Base-by-base conservation (phyloP, 2,113 vertebrate genomes). In the Onychostoma macrolepis region DNA sequence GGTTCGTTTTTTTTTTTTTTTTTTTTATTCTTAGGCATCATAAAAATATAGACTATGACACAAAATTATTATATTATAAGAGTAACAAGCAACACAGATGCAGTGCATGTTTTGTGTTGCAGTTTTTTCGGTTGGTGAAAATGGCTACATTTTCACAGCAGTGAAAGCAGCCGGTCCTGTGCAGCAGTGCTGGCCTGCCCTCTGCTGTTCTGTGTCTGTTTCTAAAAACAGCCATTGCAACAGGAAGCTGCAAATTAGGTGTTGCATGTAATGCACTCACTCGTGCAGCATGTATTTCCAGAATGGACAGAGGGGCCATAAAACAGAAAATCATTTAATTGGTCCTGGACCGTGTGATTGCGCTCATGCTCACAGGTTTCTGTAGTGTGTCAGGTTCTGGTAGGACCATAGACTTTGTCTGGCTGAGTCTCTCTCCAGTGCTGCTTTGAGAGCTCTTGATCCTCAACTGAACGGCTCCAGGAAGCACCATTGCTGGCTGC, bases 171-270 rank as follows among this genome's bases (percentile, higher is more conserved):
- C 30, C 38, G 4, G 26, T 5, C 74, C 36, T 28, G 48, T 95
- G 95, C 90, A 90, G 92, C 91, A 94, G 94, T 96, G 90, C 94
- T 92, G 93, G 91, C 93, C 96, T 97, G 96, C 97, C 97, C 97
- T 95, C 97, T 97, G 93, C 96, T 96, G 96, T 94, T 93, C 90
- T 93, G 91, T 95, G 92, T 90, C 4, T 41, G 4, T 78, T 43
- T 61, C 26, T 87, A 24, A 21, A 30, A 36, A 83, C 19, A 41
- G n/a, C 76, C 56, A 43, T 9, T 43, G 79, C 79, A 69, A 50
- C 63, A 69, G 63, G 63, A 83, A 69, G 28, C 80, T 63, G 30
- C 24, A n/a, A 13, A 61, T 61, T 4, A 43, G 36, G 17, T n/a
- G 74, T n/a, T 65, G 33, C 24, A 24, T 58, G 33, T 41, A 11